Evolutionary conservation across 2,113 vertebrate species (phyloP).

Genomic region (Elachura formosa): DNA sequence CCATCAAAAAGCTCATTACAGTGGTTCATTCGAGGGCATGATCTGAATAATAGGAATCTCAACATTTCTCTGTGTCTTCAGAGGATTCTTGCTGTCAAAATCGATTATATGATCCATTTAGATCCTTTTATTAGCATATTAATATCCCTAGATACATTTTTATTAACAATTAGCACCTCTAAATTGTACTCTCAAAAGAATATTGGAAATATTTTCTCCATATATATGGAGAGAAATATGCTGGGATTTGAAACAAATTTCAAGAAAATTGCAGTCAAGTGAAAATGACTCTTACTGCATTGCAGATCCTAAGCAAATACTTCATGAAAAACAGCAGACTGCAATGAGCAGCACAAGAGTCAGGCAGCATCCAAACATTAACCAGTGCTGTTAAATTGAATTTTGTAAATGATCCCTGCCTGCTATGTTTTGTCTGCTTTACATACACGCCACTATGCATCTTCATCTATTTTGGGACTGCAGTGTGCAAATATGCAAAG

Average conservation of each 20-base stretch:
- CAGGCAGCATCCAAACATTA: conserved; percentile 34
- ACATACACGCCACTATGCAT: neutral
- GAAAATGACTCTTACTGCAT: conserved; percentile 55
- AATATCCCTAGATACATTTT: neutral
- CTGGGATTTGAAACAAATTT: conserved; percentile 2
- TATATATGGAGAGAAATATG: neutral
- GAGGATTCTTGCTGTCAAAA: neutral
- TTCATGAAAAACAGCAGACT: conserved; percentile 50
- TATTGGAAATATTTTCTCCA: neutral
- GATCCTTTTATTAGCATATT: neutral
- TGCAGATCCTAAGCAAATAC: conserved; percentile 51
- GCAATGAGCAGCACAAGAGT: conserved; percentile 26
- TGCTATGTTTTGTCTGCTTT: conserved; percentile 19
- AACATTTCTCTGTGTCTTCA: neutral
- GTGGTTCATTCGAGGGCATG: neutral
- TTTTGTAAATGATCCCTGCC: conserved; percentile 55
- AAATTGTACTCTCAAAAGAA: neutral
- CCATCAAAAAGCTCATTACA: neutral
- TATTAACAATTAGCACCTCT: neutral
- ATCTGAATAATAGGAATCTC: neutral
- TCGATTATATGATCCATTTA: neutral
- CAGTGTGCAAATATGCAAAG: conserved; percentile 4
- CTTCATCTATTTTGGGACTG: conserved; percentile 35
- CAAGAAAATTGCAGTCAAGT: conserved; percentile 7
- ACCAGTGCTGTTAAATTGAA: conserved; percentile 48